Evolutionary conservation across 2,888 invertebrate species (phyloP).

Genomic region (Lithophane semibrunnea): DNA sequence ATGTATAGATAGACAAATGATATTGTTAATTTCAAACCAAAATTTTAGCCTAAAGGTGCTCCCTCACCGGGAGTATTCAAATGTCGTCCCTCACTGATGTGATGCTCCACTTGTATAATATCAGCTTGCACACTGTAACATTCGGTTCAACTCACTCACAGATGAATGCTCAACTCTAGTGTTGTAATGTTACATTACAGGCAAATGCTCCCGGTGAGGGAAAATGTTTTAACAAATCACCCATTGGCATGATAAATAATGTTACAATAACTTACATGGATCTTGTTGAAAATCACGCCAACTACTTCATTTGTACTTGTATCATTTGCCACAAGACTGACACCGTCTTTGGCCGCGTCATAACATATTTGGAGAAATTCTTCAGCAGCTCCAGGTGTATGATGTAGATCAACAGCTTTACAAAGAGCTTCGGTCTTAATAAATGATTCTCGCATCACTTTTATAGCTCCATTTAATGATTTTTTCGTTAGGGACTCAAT

Average conservation of each 20-base stretch:
- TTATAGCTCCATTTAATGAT: constrained; percentile 25
- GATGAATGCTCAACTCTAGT: no score
- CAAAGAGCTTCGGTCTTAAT: constrained; percentile 20
- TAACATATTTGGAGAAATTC: constrained; percentile 19
- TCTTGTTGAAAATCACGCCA: constrained; percentile 33
- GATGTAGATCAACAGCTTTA: constrained; percentile 19
- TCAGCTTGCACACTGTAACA: no score
- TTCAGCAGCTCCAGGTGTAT: constrained; percentile 41
- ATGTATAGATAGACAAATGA: background rate
- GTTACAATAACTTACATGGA: constrained; percentile 10
- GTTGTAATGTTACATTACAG: no score
- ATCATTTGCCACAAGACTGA: constrained; percentile 28
- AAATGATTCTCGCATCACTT: constrained; percentile 31
- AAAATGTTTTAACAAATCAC: no score
- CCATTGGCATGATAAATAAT: background rate
- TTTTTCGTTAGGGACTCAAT: constrained; percentile 15
- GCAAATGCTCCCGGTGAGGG: no score
- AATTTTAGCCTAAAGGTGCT: no score
- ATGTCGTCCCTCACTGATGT: no score
- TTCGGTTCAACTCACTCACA: no score
- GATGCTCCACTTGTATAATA: no score
- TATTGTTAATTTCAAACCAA: background rate
- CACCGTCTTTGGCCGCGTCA: constrained; percentile 27
- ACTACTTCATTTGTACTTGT: constrained; percentile 30
- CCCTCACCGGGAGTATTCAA: no score